These are phyloP conservation scores for Corynorhinus townsendii DNA, from an alignment of 2,113 vertebrate genomes.

Conservation along the genomic window DNA sequence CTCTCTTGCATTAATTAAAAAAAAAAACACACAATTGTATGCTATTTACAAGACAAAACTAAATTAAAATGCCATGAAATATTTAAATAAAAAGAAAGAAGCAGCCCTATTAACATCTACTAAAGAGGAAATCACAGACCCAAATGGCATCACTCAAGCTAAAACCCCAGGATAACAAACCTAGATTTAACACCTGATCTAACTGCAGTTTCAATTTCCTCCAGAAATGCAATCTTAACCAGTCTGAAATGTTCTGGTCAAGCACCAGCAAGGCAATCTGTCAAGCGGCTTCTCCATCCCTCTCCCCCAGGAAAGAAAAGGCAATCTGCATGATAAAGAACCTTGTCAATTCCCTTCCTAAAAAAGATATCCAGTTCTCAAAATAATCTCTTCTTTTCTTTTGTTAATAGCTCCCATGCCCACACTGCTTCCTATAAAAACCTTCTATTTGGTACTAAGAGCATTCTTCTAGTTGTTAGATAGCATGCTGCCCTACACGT, in stretches of 20 bases:
- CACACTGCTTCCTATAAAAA: background rate
- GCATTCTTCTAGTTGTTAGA: background rate
- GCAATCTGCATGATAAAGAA: background rate
- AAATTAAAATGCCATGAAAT: constrained; percentile 10
- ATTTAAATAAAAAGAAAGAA: background rate
- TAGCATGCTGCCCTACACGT: background rate
- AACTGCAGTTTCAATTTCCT: background rate
- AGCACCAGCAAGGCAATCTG: background rate
- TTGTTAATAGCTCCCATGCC: background rate
- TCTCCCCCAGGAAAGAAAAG: background rate
- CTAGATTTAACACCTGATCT: background rate
- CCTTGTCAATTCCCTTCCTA: background rate
- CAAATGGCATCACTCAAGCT: background rate
- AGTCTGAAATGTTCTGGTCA: background rate
- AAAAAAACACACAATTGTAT: background rate
- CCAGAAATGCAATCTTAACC: background rate
- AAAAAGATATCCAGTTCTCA: background rate
- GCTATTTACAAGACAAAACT: background rate
- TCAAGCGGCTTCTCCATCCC: background rate
- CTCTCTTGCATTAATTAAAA: background rate
- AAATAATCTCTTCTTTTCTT: background rate
- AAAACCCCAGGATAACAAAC: background rate
- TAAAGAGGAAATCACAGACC: background rate
- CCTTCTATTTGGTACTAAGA: background rate
- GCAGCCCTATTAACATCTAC: background rate